Conservation (phyloP, 2,113 vertebrate species). For the Myanophis thanlyinensis region DNA sequence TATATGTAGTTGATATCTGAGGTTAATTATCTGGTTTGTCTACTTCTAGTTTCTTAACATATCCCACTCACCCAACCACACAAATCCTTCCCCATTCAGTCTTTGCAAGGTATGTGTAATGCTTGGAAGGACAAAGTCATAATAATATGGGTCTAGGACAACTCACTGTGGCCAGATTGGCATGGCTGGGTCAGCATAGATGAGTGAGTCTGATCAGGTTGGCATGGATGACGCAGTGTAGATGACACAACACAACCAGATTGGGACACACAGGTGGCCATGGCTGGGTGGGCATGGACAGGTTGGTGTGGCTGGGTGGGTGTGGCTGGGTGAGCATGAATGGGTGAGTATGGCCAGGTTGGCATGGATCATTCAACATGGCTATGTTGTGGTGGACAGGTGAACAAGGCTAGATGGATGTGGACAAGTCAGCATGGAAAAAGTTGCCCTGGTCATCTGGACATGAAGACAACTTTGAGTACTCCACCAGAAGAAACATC, state of each 20-base stretch:
- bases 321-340: background rate
- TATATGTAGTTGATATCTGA: background rate
- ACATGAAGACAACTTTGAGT: background rate
- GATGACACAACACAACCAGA: too few species aligned
- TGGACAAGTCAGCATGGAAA: background rate
- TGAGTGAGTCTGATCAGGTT: background rate
- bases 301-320: background rate
- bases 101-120: background rate
- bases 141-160: background rate
- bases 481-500: background rate
- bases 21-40: background rate
- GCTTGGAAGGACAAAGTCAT: background rate
- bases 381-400: background rate
- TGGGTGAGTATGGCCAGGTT: background rate
- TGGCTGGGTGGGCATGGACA: background rate
- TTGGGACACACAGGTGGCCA: fast-evolving
- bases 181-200: background rate
- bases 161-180: background rate
- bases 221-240: background rate
- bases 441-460: background rate
- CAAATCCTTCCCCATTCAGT: background rate
- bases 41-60: background rate
- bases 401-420: too few species aligned
- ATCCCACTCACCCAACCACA: background rate
- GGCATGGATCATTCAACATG: background rate